phyloP scores from a whole-genome alignment of 2,888 invertebrate genomes.

The Pediacus dermestoides region DNA sequence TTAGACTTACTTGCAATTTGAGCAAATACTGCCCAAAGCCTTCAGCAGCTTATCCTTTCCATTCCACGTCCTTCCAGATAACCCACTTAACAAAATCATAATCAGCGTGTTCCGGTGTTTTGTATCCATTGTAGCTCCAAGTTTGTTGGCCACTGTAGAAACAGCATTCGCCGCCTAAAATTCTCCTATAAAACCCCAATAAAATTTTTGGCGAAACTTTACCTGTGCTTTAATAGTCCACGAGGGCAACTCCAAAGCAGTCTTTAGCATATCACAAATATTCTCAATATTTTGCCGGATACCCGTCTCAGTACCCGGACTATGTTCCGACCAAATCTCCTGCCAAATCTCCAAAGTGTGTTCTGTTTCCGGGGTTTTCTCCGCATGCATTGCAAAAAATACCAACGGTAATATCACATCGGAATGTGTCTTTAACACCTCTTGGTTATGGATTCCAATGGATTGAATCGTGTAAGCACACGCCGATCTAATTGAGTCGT shows the following conservation, averaged over 20 bases:
- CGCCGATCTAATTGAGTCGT: constrained; percentile 70
- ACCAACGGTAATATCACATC: constrained; percentile 74
- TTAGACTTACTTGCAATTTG: constrained; percentile 62
- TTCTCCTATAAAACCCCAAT: no score
- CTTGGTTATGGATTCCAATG: constrained; percentile 78
- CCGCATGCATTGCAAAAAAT: constrained; percentile 88
- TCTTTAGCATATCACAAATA: constrained; percentile 67
- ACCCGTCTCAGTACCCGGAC: constrained; percentile 82
- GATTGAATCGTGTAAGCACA: constrained; percentile 75
- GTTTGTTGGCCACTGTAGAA: constrained; percentile 70
- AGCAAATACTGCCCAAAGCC: constrained; percentile 71
- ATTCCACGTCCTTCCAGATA: constrained; percentile 82
- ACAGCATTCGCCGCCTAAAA: constrained; percentile 74
- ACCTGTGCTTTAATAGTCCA: constrained; percentile 86
- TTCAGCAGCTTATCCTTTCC: constrained; percentile 82
- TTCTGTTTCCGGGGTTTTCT: constrained; percentile 63
- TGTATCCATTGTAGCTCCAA: constrained; percentile 63
- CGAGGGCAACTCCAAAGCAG: constrained; percentile 73
- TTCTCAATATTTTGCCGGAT: constrained; percentile 71
- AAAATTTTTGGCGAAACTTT: constrained; percentile 8
- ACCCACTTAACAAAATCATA: constrained; percentile 61
- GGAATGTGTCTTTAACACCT: constrained; percentile 74
- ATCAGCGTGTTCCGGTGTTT: constrained; percentile 64
- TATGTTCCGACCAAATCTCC: constrained; percentile 85
- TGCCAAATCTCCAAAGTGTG: constrained; percentile 74